Evolutionary conservation across 2,797 vertebrate genomes (phyloP).

Genomic region (Agapornis canus): DNA sequence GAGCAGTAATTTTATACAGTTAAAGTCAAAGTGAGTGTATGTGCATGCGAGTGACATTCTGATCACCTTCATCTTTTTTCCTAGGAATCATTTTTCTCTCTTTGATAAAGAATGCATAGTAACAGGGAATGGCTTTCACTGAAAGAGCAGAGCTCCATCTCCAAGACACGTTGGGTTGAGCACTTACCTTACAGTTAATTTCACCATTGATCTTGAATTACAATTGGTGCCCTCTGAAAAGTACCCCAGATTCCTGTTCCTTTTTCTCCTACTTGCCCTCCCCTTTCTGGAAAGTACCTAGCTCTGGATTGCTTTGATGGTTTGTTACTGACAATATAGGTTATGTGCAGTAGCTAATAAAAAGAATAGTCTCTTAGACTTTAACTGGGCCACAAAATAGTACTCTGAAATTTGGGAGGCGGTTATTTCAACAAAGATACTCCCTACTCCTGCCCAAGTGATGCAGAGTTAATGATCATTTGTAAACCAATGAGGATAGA

Average conservation of each 20-base stretch:
- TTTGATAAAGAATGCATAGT: not conserved
- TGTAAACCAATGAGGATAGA: not conserved
- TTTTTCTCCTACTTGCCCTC: too few species aligned
- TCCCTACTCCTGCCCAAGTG: not conserved
- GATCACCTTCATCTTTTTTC: not conserved
- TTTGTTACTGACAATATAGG: not conserved
- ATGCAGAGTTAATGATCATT: not conserved
- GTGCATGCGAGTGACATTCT: not conserved
- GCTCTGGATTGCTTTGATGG: not conserved
- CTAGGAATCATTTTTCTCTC: not conserved
- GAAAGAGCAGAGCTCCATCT: not conserved
- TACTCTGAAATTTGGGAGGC: not conserved
- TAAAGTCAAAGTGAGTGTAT: fast-evolving
- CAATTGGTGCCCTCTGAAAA: not conserved
- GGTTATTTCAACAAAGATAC: not conserved
- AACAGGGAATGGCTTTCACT: not conserved
- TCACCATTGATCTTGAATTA: not conserved
- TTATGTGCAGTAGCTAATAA: not conserved
- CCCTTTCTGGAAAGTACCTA: not conserved
- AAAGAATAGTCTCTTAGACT: not conserved
- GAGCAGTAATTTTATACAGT: not conserved
- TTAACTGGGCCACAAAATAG: not conserved
- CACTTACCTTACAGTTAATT: not conserved
- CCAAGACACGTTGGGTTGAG: fast-evolving
- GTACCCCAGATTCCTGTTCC: fast-evolving